A percentile compares a stretch with the other conserved stretches of the same genome.
These are phyloP conservation scores for Zaprionus vittiger DNA, from an alignment of 1,140 invertebrate genomes.

Conservation along the genomic window DNA sequence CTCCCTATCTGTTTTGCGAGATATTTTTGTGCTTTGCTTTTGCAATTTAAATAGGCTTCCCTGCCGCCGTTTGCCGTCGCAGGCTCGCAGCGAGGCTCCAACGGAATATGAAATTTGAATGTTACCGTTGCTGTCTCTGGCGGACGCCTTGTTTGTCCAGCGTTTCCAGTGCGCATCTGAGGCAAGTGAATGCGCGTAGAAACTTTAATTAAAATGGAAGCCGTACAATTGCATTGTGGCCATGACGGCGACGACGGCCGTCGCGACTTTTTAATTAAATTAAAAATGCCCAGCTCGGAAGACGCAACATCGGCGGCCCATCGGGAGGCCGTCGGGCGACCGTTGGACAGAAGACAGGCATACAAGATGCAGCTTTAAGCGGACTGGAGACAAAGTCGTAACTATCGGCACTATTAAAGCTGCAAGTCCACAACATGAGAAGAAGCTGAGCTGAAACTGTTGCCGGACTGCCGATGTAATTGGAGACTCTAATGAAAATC, in stretches of 20 bases:
- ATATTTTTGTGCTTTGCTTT: constrained; percentile 45
- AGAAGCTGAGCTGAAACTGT: constrained; percentile 55
- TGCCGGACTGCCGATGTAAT: constrained; percentile 50
- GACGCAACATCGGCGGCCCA: constrained; percentile 28
- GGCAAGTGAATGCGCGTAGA: constrained; percentile 70
- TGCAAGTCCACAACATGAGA: constrained; percentile 40
- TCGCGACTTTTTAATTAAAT: constrained; percentile 76
- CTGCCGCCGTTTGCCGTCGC: not conserved
- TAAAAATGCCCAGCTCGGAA: constrained; percentile 62
- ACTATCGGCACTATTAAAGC: constrained; percentile 44
- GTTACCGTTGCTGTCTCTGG: constrained; percentile 25
- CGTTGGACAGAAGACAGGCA: not conserved
- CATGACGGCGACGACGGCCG: constrained; percentile 39
- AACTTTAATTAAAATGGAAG: constrained; percentile 82
- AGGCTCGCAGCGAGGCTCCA: constrained; percentile 32
- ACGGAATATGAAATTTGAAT: constrained; percentile 75
- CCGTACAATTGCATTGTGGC: constrained; percentile 79
- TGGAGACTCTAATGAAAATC: constrained; percentile 77
- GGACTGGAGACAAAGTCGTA: constrained; percentile 9
- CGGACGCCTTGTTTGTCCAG: constrained; percentile 54
- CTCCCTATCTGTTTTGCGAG: constrained; percentile 14
- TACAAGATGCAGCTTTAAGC: not conserved
- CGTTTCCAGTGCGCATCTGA: constrained; percentile 54
- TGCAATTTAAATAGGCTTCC: constrained; percentile 52
- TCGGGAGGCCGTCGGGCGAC: not conserved